phyloP scores from a whole-genome alignment of 2,888 invertebrate genomes.

The Halictus ligatus region DNA sequence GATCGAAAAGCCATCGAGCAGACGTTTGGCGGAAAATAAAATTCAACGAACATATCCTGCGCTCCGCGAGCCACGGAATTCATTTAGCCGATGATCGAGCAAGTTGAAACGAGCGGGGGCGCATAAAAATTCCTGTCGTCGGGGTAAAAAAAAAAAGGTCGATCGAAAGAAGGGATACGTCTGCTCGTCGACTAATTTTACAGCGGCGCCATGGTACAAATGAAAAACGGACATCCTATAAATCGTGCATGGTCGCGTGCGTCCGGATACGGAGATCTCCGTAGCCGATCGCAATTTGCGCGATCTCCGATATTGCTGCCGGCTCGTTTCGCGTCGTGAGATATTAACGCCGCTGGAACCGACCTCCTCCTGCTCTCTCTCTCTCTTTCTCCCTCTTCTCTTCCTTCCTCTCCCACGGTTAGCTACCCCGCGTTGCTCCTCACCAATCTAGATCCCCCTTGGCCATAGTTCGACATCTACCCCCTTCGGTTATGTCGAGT shows the following conservation, averaged over 20 bases:
- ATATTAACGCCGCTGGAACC: constrained; percentile 67
- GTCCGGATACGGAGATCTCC: constrained; percentile 60
- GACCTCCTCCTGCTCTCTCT: constrained; percentile 15
- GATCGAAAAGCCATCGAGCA: constrained; percentile 5
- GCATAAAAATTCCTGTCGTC: constrained; percentile 9
- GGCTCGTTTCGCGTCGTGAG: constrained; percentile 66
- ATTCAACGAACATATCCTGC: background rate
- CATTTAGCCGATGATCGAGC: constrained; percentile 10
- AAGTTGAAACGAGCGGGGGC: background rate
- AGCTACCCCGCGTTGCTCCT: background rate
- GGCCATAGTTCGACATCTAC: constrained; percentile 28
- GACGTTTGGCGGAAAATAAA: background rate
- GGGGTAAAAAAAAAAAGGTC: background rate
- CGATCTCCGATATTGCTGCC: constrained; percentile 70
- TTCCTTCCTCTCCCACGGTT: background rate
- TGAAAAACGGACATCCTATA: constrained; percentile 60
- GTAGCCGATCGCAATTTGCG: constrained; percentile 71
- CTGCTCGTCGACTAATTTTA: constrained; percentile 53
- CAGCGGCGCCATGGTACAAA: constrained; percentile 33
- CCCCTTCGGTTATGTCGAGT: constrained; percentile 40
- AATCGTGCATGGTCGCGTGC: constrained; percentile 40
- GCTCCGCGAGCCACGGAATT: background rate
- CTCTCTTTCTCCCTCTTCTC: background rate
- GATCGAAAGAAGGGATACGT: constrained; percentile 26
- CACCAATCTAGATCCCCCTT: constrained; percentile 21